Conservation (phyloP, 2,113 vertebrate genomes). For the Notothenia coriiceps region DNA sequence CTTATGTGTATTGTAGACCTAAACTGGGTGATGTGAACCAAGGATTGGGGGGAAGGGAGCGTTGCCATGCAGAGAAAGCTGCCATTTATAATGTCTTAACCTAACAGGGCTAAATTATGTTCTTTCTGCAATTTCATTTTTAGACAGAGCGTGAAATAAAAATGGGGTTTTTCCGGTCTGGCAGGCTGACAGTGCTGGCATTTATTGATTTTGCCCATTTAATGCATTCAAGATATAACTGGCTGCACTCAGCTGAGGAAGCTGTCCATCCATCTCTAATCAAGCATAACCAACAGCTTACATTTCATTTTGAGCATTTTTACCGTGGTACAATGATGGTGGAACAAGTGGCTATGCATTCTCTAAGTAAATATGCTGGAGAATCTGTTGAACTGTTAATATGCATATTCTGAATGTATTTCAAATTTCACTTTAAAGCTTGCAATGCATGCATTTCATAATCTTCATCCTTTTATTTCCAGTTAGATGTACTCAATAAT, state of each 20-base stretch:
- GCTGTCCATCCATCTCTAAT: conserved; percentile 38
- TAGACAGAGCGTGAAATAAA: conserved; percentile 73
- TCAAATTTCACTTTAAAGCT: neutral
- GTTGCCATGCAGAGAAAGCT: conserved; percentile 10
- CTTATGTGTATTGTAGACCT: neutral
- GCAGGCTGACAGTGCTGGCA: conserved; percentile 37
- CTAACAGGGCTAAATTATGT: conserved; percentile 55
- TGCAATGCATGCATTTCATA: neutral
- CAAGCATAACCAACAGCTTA: conserved; percentile 48
- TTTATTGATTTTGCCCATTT: conserved; percentile 73
- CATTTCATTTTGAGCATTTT: conserved; percentile 47
- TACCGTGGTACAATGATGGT: neutral
- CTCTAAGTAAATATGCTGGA: conserved; percentile 3
- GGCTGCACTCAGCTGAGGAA: conserved; percentile 42
- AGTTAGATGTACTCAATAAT: conserved; percentile 12
- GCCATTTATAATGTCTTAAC: conserved; percentile 46
- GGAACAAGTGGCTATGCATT: neutral
- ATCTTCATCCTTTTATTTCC: conserved; percentile 4
- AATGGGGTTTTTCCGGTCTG: conserved; percentile 58
- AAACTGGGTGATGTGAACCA: conserved; percentile 15
- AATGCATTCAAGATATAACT: conserved; percentile 65
- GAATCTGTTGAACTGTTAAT: conserved; percentile 19
- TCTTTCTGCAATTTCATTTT: conserved; percentile 67
- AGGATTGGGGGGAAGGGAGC: conserved; percentile 3
- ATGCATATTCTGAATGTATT: neutral